These are phyloP conservation scores for Rutilus rutilus DNA, from an alignment of 2,113 vertebrate species.

Conservation along the genomic window DNA sequence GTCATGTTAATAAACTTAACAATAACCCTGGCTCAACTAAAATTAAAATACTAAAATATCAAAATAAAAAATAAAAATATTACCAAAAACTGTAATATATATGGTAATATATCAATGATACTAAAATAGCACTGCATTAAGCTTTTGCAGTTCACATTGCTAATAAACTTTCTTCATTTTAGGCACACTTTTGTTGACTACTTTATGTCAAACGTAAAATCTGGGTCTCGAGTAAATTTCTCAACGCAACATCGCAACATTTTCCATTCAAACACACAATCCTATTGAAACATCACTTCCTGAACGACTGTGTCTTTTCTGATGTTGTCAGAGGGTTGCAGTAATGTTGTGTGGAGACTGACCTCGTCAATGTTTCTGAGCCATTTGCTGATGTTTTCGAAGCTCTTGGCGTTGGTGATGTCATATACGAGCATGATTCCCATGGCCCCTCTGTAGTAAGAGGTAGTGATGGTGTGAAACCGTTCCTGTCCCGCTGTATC, in stretches of 20 bases:
- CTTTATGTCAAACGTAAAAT: background rate
- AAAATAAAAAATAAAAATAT: background rate
- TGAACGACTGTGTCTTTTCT: background rate
- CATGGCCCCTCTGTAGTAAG: slow-evolving; percentile 99
- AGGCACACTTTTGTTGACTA: background rate
- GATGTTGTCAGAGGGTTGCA: slow-evolving; percentile 22
- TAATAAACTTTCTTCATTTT: background rate
- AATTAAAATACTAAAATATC: background rate
- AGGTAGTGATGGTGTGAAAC: slow-evolving; percentile 99
- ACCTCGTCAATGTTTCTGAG: slow-evolving; percentile 99
- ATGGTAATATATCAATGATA: no score
- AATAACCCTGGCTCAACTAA: no score
- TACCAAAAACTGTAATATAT: background rate
- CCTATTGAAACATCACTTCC: background rate
- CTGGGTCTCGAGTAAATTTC: no score
- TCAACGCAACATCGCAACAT: background rate
- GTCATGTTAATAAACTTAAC: background rate
- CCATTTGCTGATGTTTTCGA: slow-evolving; percentile 99
- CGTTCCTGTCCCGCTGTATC: slow-evolving; percentile 97
- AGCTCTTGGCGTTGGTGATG: slow-evolving; percentile 99
- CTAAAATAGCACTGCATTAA: no score
- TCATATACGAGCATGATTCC: slow-evolving; percentile 99
- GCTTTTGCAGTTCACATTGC: background rate
- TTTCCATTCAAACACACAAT: background rate
- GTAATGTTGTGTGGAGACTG: slow-evolving; percentile 53